Conservation (phyloP, 2,113 vertebrate species). For the Periophthalmus modestus region DNA sequence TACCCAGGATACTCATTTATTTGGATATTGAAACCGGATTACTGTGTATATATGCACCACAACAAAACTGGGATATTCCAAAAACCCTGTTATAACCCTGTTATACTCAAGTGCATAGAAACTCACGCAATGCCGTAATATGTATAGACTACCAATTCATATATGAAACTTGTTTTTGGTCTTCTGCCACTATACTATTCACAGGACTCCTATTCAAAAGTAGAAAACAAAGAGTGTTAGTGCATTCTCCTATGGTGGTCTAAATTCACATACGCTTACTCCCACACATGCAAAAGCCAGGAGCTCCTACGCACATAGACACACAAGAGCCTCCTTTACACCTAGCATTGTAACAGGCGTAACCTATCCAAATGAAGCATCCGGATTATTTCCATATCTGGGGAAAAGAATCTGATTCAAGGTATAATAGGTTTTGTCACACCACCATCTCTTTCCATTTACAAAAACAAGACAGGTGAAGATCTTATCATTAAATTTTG, state of each 20-base stretch:
- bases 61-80: too few species aligned
- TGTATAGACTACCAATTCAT: too few species aligned
- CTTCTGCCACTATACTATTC: not conserved
- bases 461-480: slow-evolving; percentile 33
- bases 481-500: slow-evolving; percentile 35
- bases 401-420: slow-evolving; percentile 2
- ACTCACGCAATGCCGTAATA: too few species aligned
- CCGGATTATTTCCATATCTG: slow-evolving; percentile 38
- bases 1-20: too few species aligned
- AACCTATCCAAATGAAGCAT: slow-evolving; percentile 19
- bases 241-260: not conserved
- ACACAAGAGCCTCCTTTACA: slow-evolving; percentile 22
- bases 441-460: slow-evolving; percentile 16
- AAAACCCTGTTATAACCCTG: too few species aligned
- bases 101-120: too few species aligned
- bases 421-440: slow-evolving; percentile 26
- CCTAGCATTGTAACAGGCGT: slow-evolving; percentile 17
- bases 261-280: slow-evolving; percentile 19
- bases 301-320: slow-evolving; percentile 24
- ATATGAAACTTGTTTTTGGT: not conserved
- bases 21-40: too few species aligned
- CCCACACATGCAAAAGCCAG: not conserved
- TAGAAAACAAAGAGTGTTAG: not conserved
- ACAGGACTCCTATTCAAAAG: not conserved
- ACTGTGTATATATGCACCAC: too few species aligned